Conservation (phyloP, 2,113 vertebrate genomes). For the Pomatostomus ruficeps region DNA sequence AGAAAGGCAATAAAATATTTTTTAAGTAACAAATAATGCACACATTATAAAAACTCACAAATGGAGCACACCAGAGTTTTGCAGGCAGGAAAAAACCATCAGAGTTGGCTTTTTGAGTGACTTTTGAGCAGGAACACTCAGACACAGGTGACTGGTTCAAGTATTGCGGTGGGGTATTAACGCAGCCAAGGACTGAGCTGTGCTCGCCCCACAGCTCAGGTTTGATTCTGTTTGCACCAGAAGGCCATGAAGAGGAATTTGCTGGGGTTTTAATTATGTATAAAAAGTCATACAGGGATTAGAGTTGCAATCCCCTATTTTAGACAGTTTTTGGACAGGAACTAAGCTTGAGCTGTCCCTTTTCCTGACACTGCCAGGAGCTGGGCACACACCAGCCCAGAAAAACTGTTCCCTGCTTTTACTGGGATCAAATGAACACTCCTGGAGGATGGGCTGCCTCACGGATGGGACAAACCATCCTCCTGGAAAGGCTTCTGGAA, state of each 20-base stretch:
- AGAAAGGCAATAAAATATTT: neutral
- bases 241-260: neutral
- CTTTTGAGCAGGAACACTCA: neutral
- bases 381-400: neutral
- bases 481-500: neutral
- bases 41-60: neutral
- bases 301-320: neutral
- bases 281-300: neutral
- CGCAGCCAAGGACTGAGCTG: neutral
- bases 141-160: neutral
- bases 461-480: neutral
- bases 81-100: neutral
- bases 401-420: neutral
- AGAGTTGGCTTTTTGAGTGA: neutral
- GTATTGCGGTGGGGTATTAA: neutral
- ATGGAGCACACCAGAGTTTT: neutral
- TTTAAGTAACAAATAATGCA: neutral
- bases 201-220: neutral
- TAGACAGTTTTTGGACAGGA: neutral
- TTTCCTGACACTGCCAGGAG: neutral
- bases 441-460: neutral
- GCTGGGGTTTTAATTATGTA: neutral
- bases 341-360: neutral
- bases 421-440: neutral
- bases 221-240: neutral